phyloP scores from a whole-genome alignment of 2,113 vertebrate species.

The Lampris incognitus region DNA sequence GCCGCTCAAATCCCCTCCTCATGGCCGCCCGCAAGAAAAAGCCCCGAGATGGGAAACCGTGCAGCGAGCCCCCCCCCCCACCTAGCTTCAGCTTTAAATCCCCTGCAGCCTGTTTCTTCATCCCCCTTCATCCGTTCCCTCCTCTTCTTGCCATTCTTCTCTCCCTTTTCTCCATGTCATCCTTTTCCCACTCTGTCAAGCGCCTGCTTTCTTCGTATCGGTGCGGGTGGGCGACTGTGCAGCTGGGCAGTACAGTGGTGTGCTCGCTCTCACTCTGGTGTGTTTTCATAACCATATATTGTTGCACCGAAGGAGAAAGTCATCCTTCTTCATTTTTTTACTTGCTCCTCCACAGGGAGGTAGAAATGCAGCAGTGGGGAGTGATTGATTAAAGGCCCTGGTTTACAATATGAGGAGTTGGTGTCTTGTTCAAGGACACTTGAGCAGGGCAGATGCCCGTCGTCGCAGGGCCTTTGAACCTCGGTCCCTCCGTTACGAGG shows the following conservation, averaged over 20 bases:
- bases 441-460: constrained; percentile 22
- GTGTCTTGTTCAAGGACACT: constrained; percentile 38
- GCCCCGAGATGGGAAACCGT: constrained; percentile 43
- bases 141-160: constrained; percentile 50
- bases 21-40: constrained; percentile 58
- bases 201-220: constrained; percentile 4
- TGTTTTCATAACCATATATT: constrained; percentile 12
- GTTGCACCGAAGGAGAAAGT: background rate
- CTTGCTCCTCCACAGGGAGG: constrained; percentile 7
- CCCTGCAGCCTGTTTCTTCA: constrained; percentile 56
- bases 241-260: background rate
- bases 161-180: constrained; percentile 40
- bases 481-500: too few species aligned
- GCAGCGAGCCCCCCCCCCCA: constrained; percentile 56
- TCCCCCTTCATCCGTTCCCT: constrained; percentile 48
- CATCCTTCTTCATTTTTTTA: background rate
- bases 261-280: constrained; percentile 10
- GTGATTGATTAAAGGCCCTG: background rate
- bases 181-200: constrained; percentile 8
- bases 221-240: constrained; percentile 4
- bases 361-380: constrained; percentile 40
- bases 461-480: constrained; percentile 5
- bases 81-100: constrained; percentile 67
- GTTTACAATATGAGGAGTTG: too few species aligned
- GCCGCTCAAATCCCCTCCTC: constrained; percentile 62